Conservation (phyloP, 2,888 invertebrate genomes). For the Xestia xanthographa region DNA sequence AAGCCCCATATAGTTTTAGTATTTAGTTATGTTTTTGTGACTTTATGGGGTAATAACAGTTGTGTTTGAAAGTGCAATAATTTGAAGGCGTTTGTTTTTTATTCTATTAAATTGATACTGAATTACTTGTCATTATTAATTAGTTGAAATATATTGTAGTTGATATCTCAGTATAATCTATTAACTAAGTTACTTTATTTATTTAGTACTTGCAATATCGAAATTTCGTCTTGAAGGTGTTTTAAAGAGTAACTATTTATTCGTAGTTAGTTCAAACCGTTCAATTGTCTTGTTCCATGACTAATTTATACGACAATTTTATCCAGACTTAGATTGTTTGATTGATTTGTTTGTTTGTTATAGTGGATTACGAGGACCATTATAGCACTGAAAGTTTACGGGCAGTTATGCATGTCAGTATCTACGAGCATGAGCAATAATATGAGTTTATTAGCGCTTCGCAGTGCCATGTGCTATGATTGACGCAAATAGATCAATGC, state of each 20-base stretch:
- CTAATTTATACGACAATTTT: neutral
- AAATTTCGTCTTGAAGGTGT: too few relatives aligned
- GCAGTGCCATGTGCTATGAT: slow-evolving; percentile 57
- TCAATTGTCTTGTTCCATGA: too few relatives aligned
- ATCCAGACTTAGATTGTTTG: slow-evolving; percentile 5
- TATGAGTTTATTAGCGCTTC: slow-evolving; percentile 47
- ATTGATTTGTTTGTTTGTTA: slow-evolving; percentile 11
- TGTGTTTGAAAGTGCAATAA: neutral
- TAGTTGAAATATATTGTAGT: too few relatives aligned
- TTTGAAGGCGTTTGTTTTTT: neutral
- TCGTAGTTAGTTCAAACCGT: too few relatives aligned
- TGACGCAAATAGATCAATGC: slow-evolving; percentile 65
- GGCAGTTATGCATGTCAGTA: slow-evolving; percentile 46
- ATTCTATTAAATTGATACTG: too few relatives aligned
- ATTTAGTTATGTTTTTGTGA: slow-evolving; percentile 1
- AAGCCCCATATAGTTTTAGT: too few relatives aligned
- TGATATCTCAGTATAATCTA: too few relatives aligned
- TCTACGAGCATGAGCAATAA: slow-evolving; percentile 29
- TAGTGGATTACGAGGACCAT: slow-evolving; percentile 15
- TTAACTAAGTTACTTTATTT: too few relatives aligned
- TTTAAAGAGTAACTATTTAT: too few relatives aligned
- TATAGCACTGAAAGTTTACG: slow-evolving; percentile 36
- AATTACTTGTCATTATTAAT: too few relatives aligned
- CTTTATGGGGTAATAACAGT: slow-evolving; percentile 2
- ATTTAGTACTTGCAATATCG: too few relatives aligned